phyloP scores from a whole-genome alignment of 1,140 invertebrate genomes.

The Drosophila kikkawai region DNA sequence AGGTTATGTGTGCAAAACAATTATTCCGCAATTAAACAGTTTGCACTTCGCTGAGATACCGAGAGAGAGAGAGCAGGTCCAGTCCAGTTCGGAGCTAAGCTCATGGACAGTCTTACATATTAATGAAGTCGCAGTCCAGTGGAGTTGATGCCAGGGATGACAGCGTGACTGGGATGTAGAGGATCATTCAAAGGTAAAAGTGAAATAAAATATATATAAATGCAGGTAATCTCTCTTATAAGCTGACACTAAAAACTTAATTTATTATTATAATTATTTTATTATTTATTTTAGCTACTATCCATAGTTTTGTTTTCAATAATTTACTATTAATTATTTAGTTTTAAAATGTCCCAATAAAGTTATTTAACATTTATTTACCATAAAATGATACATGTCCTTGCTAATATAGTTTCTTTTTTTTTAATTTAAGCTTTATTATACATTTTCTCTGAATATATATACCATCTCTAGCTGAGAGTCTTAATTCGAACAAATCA shows the following conservation, averaged over 20 bases:
- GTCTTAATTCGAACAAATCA: constrained; percentile 67
- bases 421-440: too few relatives aligned
- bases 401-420: neutral
- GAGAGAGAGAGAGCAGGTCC: constrained; percentile 21
- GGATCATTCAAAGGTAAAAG: neutral
- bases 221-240: neutral
- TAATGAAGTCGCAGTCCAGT: constrained; percentile 58
- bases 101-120: constrained; percentile 67
- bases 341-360: neutral
- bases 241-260: too few relatives aligned
- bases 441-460: neutral
- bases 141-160: constrained; percentile 27
- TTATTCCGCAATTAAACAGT: constrained; percentile 84
- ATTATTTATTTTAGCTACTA: too few relatives aligned
- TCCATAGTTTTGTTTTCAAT: neutral
- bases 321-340: neutral
- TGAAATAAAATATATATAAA: neutral
- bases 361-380: neutral
- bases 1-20: constrained; percentile 84
- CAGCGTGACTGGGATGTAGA: constrained; percentile 22
- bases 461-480: constrained; percentile 30
- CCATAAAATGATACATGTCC: too few relatives aligned
- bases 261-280: too few relatives aligned
- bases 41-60: constrained; percentile 64
- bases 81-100: constrained; percentile 38